These are phyloP conservation scores for Lipophrys pholis DNA, from an alignment of 2,113 vertebrate species.

Conservation along the genomic window DNA sequence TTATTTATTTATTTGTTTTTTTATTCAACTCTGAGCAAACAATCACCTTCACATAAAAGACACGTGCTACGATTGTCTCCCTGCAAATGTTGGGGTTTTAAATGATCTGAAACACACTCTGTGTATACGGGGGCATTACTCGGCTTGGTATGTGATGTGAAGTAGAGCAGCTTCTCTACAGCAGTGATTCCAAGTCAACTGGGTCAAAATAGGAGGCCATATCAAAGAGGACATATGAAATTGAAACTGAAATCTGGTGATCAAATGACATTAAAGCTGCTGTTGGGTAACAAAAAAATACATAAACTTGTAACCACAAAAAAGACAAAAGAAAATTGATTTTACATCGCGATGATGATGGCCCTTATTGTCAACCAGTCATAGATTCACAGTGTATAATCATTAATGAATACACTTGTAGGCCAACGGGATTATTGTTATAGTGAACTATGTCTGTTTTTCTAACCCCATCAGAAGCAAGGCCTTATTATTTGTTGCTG, in stretches of 20 bases:
- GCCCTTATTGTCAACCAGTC: background rate
- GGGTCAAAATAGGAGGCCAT: conserved; percentile 58
- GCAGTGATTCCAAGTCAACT: conserved; percentile 45
- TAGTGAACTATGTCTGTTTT: background rate
- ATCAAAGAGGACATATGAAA: conserved; percentile 33
- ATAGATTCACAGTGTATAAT: conserved; percentile 10
- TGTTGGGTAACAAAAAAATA: conserved; percentile 8
- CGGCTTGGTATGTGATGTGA: conserved; percentile 53
- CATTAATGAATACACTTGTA: background rate
- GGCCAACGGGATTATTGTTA: conserved; percentile 25
- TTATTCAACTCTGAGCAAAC: conserved; percentile 62
- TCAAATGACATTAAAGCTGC: conserved; percentile 55
- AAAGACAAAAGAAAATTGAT: background rate
- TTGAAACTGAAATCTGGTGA: conserved; percentile 55
- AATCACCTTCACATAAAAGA: conserved; percentile 22
- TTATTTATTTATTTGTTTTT: no score
- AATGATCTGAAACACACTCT: conserved; percentile 25
- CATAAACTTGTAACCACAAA: conserved; percentile 1
- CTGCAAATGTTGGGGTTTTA: conserved; percentile 33
- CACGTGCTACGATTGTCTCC: conserved; percentile 3
- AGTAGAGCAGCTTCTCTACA: conserved; percentile 23
- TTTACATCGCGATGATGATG: conserved; percentile 8
- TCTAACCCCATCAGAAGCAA: conserved; percentile 12
- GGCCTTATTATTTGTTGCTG: conserved; percentile 37
- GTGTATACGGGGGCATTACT: conserved; percentile 37